Percentiles rank a stretch among this genome's conserved stretches.
phyloP scores from a whole-genome alignment of 2,797 vertebrate genomes.

The Echeneis naucrates region DNA sequence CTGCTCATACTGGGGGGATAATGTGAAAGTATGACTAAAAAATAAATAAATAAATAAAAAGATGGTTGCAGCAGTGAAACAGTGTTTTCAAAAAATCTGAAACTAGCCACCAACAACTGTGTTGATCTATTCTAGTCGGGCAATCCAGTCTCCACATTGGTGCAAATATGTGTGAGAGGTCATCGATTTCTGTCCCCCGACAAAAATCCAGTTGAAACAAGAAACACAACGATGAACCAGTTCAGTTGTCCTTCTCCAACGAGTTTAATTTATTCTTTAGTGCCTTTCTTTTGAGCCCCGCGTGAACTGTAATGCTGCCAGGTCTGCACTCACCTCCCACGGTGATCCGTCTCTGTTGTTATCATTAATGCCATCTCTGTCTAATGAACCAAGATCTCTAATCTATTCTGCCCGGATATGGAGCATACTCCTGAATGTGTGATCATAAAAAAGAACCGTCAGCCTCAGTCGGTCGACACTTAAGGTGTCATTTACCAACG shows the following conservation, averaged over 20 bases:
- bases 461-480: too few species aligned
- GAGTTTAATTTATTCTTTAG: conserved; percentile 47
- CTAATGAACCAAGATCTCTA: neutral
- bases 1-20: neutral
- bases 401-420: too few species aligned
- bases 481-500: too few species aligned
- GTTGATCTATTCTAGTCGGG: neutral
- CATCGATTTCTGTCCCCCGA: conserved; percentile 5
- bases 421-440: too few species aligned
- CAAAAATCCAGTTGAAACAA: neutral
- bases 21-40: too few species aligned
- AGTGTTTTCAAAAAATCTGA: too few species aligned
- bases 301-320: conserved; percentile 9
- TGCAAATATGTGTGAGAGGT: neutral
- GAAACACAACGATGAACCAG: too few species aligned
- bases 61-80: too few species aligned
- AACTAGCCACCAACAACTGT: too few species aligned
- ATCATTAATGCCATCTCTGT: conserved; percentile 38
- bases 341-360: conserved; percentile 29
- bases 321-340: conserved; percentile 22
- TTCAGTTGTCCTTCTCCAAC: neutral
- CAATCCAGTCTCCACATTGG: neutral
- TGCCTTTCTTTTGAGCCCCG: conserved; percentile 15
- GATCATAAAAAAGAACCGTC: too few species aligned
- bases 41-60: too few species aligned